These are phyloP conservation scores for Bubo scandiacus DNA, from an alignment of 2,113 vertebrate species.

Conservation along the genomic window DNA sequence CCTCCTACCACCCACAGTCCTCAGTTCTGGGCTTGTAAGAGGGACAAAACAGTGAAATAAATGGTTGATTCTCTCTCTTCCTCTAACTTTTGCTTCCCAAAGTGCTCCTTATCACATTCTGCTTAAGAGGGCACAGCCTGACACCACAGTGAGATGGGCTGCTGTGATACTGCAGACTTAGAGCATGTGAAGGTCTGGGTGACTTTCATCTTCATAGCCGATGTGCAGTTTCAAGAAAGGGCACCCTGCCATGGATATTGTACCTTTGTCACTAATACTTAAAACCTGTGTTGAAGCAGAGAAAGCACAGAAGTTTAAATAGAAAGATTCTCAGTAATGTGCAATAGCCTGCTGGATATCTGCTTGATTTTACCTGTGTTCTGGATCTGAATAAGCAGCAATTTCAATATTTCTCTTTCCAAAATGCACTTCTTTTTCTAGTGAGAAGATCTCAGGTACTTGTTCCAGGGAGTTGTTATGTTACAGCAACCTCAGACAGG, in stretches of 20 bases:
- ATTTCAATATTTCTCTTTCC: not conserved
- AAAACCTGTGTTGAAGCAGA: not conserved
- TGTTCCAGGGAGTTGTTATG: fast-evolving
- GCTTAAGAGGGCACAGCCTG: not conserved
- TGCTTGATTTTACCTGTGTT: not conserved
- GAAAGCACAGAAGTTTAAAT: not conserved
- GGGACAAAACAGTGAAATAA: not conserved
- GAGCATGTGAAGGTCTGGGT: not conserved
- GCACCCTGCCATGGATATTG: not conserved
- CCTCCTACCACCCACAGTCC: not conserved
- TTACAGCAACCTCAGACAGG: not conserved
- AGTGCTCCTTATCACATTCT: not conserved
- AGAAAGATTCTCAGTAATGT: not conserved
- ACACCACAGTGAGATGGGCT: not conserved
- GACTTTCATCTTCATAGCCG: not conserved
- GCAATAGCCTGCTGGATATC: not conserved
- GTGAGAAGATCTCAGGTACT: not conserved
- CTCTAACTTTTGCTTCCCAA: not conserved
- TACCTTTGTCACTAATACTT: not conserved
- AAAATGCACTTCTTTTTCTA: not conserved
- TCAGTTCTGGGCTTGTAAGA: not conserved
- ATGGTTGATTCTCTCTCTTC: not conserved
- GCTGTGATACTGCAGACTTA: not conserved
- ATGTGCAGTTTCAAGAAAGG: not conserved
- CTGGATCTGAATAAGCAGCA: not conserved